Base-by-base conservation (phyloP, 2,113 vertebrate species). In the Pica pica region DNA sequence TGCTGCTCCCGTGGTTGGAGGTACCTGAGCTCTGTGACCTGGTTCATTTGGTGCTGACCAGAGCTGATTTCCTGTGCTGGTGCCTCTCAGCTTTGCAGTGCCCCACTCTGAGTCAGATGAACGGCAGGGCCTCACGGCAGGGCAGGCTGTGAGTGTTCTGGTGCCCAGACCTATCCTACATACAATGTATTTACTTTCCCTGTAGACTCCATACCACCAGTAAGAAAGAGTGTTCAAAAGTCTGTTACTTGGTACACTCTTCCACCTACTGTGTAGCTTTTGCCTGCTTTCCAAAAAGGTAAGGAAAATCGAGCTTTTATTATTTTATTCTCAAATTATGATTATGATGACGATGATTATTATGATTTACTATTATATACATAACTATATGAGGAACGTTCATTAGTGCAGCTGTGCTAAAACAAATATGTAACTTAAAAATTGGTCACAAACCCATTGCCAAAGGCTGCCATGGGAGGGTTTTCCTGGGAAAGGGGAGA, bases 161-260 rank as follows among this genome's bases (percentile, higher is more conserved):
- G 73, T 97, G 96, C 85, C 75, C 68, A 77, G 53, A 90, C 88
- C 39, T 65, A 44, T 97, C 97, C 82, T 96, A 98, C 96, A 93
- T 87, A 89, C 97, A 95, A 93, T 98, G 95, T 98, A 96, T 98
- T 98, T 98, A 97, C 98, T 98, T 98, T 98, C 94, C 98, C 98
- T 98, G 78, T 98, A 98, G 98, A 98, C 98, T 97, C 96, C 92
- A 94, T 97, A 93, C 97, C 98, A 97, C 67, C 98, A 95, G 98
- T 98, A 98, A 98, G 98, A 98, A 98, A 98, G 95, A 98, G 98
- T 98, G 98, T 98, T 98, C 97, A 98, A 98, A 98, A 98, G 86
- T 98, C 98, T 98, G 98, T 98, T 95, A 98, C 98, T 98, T 98
- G 98, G 98, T 98, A 98, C 97, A 98, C 98, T 98, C 98, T 98